Conservation (phyloP, 2,888 invertebrate genomes). For the Lithophane socia region DNA sequence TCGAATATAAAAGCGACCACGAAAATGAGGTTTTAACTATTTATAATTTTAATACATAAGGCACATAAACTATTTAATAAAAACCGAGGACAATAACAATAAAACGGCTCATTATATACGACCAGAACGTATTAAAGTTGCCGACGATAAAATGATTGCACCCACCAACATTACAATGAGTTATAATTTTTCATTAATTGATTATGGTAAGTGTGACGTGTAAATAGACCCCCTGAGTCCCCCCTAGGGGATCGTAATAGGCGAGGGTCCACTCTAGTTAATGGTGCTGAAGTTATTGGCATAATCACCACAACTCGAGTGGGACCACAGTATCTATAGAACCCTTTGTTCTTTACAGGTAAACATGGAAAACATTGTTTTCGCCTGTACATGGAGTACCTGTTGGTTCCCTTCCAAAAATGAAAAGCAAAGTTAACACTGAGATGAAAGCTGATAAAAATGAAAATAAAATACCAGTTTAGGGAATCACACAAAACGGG, state of each 20-base stretch:
- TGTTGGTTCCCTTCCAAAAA: background rate
- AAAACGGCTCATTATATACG: constrained; percentile 32
- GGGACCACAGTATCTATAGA: background rate
- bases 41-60: constrained; percentile 27
- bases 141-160: constrained; percentile 46
- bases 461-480: background rate
- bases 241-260: constrained; percentile 32
- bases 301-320: constrained; percentile 38
- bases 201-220: constrained; percentile 52
- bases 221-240: constrained; percentile 30
- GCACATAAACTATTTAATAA: constrained; percentile 53
- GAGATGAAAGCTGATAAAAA: background rate
- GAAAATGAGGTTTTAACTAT: constrained; percentile 23
- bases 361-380: background rate
- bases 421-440: background rate
- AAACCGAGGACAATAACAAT: constrained; percentile 47
- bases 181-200: constrained; percentile 57
- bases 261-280: constrained; percentile 52
- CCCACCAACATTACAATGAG: constrained; percentile 18
- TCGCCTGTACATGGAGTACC: background rate
- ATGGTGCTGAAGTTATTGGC: constrained; percentile 45
- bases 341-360: background rate
- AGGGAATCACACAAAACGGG: background rate
- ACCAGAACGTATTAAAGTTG: constrained; percentile 7
- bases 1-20: constrained; percentile 13